A percentile compares a stretch with the other conserved stretches of the same genome.
Evolutionary conservation across 2,797 vertebrate species (phyloP).

Genomic region (Hapalemur alaotrensis): DNA sequence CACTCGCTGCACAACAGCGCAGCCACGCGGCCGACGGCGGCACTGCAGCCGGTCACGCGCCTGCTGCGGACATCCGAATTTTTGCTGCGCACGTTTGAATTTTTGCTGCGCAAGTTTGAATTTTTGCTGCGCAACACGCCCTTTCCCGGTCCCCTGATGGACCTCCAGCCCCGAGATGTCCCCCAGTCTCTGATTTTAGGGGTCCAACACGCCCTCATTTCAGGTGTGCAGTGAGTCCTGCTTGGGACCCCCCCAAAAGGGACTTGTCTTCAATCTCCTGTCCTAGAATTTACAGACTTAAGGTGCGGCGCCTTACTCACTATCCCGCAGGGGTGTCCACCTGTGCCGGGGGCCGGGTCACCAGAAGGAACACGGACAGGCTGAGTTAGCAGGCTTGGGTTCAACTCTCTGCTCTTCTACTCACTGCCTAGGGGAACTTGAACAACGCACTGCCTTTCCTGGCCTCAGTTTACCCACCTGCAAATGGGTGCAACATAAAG

Average conservation of each 20-base stretch:
- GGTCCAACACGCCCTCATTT: not conserved
- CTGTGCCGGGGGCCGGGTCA: not conserved
- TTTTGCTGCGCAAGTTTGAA: not conserved
- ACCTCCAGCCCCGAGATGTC: not conserved
- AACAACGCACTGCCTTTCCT: not conserved
- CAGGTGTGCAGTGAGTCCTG: not conserved
- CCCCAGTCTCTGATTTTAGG: not conserved
- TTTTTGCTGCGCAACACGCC: not conserved
- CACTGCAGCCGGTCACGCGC: not conserved
- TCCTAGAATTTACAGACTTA: not conserved
- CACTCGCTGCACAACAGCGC: constrained; percentile 70
- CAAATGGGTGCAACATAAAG: accelerated
- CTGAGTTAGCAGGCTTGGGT: no score
- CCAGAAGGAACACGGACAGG: no score
- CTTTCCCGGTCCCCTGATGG: not conserved
- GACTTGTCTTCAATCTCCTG: not conserved
- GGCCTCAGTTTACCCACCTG: not conserved
- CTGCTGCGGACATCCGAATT: no score
- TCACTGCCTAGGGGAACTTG: no score
- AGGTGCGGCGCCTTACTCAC: no score
- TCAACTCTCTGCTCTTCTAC: not conserved
- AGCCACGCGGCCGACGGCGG: not conserved
- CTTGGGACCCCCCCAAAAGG: not conserved
- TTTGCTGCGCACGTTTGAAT: no score
- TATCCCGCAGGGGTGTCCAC: not conserved